phyloP scores from a whole-genome alignment of 2,797 vertebrate genomes.

The Kryptolebias ocellatus region DNA sequence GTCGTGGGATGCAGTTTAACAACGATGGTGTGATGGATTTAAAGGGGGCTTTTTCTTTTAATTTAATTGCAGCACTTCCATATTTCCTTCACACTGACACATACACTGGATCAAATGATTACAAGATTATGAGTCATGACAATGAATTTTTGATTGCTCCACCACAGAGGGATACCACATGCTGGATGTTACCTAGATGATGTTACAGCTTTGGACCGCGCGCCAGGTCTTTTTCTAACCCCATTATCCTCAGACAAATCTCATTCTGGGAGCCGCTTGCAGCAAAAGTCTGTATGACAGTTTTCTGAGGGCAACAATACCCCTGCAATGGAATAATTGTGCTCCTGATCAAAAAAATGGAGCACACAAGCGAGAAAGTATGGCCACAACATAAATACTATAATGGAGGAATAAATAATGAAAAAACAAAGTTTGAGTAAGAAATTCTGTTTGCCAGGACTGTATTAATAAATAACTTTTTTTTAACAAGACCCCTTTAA shows the following conservation, averaged over 20 bases:
- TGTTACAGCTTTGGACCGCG: constrained; percentile 59
- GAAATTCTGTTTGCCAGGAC: no score
- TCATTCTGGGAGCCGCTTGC: constrained; percentile 71
- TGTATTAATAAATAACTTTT: no score
- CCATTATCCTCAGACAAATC: constrained; percentile 78
- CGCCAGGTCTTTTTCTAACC: constrained; percentile 64
- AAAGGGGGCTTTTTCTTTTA: constrained; percentile 47
- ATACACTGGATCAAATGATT: constrained; percentile 50
- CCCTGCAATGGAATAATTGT: constrained; percentile 10
- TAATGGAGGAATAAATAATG: no score
- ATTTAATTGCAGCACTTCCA: constrained; percentile 45
- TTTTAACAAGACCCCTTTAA: no score
- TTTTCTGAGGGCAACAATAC: constrained; percentile 38
- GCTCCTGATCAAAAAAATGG: constrained; percentile 12
- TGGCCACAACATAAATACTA: background rate
- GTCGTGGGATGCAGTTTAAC: constrained; percentile 48
- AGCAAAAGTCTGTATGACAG: constrained; percentile 35
- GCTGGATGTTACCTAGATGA: constrained; percentile 65
- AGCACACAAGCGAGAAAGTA: background rate
- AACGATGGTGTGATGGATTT: constrained; percentile 48
- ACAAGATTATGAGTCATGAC: constrained; percentile 60
- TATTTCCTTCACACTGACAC: constrained; percentile 55
- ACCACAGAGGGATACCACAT: constrained; percentile 36
- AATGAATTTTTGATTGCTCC: constrained; percentile 51
- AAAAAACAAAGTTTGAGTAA: no score